Conservation (phyloP, 2,113 vertebrate species). For the Podarcis cretensis region DNA sequence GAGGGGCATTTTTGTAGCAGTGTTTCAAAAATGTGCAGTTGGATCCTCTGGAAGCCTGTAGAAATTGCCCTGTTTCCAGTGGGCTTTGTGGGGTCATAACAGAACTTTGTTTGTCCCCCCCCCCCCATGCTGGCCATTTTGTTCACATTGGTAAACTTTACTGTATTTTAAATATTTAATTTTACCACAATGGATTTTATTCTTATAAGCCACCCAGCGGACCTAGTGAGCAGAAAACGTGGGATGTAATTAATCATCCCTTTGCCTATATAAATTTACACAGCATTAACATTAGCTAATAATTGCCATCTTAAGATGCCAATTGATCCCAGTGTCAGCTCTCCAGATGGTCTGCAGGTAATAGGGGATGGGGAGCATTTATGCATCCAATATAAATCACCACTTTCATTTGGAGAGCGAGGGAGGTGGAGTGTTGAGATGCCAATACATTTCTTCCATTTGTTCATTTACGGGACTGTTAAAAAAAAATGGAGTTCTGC, state of each 20-base stretch:
- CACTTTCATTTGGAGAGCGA: background rate
- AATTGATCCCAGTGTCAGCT: background rate
- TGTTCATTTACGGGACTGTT: background rate
- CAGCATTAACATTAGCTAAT: background rate
- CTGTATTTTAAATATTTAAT: background rate
- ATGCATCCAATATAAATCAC: background rate
- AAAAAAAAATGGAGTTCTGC: background rate
- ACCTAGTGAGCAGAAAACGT: background rate
- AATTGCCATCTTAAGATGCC: background rate
- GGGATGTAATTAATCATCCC: background rate
- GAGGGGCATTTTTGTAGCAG: background rate
- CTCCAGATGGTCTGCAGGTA: background rate
- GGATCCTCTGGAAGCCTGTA: background rate
- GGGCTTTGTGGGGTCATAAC: background rate
- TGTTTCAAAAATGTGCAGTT: background rate
- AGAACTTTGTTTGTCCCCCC: background rate
- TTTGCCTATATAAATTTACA: background rate
- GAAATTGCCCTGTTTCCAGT: background rate
- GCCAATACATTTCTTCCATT: background rate
- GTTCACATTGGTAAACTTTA: background rate
- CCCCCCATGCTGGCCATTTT: background rate
- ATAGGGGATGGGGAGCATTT: background rate
- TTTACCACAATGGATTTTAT: background rate
- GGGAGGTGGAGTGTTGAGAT: background rate
- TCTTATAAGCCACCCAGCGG: background rate